Base-by-base conservation (phyloP, 2,888 invertebrate genomes). In the Coecobrya sp. region DNA sequence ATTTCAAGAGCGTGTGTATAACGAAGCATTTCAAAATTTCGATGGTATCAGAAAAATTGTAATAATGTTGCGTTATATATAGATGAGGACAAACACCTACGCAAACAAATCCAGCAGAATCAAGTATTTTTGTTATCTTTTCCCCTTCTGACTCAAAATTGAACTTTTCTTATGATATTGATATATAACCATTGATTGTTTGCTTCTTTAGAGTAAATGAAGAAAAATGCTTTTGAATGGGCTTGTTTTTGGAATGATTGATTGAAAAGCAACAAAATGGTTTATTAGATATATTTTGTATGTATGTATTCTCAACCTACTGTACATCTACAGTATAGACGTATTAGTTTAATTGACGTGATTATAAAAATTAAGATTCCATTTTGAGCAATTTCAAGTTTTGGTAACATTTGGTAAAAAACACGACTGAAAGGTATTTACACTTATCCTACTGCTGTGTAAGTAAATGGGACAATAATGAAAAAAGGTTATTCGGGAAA, bases 41-140 rank as follows among this genome's bases (percentile, higher is more conserved):
- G 11, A 45, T 22, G 22, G 8, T 22, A 73, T 73, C 73, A 45
- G 13, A 30, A 81, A n/a, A 27, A 81, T 55, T 81, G 55, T n/a
- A 52, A 30, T 52, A n/a, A 49, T 81, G 25, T 81, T 27, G 30
- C n/a, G 81, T 59, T 81, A 59, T 30, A 59, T 84, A 84, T 86
- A 49, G 49, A 76, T 76, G 76, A 22, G 25, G 45, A 76, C 76
- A 86, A 65, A 49, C 85, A 49, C 85, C 65, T 86, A 55, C 27
- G 73, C 76, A 70, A 86, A 86, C 86, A 73, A 59, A 73, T 73
- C 86, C 86, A 42, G 22, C 36, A 55, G 27, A 30, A 55, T 52
- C 76, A 30, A 86, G 76, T 76, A 86, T 55, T 86, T 73, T 42
- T 55, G 16, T 59, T 86, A 70, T 73, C 65, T 86, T n/a, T 68